A percentile compares a stretch with the other conserved stretches of the same genome.
These are phyloP conservation scores for Muraenolepis orangiensis DNA, from an alignment of 2,797 vertebrate genomes.

Conservation along the genomic window DNA sequence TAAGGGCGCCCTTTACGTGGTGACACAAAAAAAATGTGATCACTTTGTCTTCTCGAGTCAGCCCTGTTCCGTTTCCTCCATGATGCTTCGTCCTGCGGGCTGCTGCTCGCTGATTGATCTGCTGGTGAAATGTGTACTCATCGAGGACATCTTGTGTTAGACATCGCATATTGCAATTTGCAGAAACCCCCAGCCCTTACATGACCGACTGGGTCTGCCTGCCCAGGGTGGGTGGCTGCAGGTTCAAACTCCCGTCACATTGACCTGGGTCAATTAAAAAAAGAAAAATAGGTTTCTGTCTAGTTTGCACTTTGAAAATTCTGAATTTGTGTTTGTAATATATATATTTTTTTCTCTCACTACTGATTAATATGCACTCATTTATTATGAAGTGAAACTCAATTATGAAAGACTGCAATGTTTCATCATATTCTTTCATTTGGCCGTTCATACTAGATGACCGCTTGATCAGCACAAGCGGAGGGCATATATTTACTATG, in stretches of 20 bases:
- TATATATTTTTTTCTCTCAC: not conserved
- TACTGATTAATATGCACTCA: not conserved
- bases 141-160: conserved; percentile 81
- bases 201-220: not conserved
- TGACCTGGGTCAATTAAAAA: too few relatives aligned
- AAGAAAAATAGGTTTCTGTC: not conserved
- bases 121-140: conserved; percentile 65
- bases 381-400: not conserved
- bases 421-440: not conserved
- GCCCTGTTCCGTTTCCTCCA: conserved; percentile 86
- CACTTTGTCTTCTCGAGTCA: conserved; percentile 79
- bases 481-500: not conserved
- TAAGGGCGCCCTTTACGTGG: conserved; percentile 58
- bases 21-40: conserved; percentile 82
- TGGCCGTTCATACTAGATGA: not conserved
- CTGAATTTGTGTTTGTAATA: not conserved
- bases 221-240: not conserved
- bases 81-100: conserved; percentile 83
- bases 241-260: too few relatives aligned
- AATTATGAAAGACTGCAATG: not conserved
- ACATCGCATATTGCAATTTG: conserved; percentile 44
- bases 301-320: not conserved
- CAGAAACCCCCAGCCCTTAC: not conserved
- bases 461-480: not conserved
- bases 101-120: conserved; percentile 90